Conservation (phyloP, 2,888 invertebrate species). For the Drosophila eohydei region DNA sequence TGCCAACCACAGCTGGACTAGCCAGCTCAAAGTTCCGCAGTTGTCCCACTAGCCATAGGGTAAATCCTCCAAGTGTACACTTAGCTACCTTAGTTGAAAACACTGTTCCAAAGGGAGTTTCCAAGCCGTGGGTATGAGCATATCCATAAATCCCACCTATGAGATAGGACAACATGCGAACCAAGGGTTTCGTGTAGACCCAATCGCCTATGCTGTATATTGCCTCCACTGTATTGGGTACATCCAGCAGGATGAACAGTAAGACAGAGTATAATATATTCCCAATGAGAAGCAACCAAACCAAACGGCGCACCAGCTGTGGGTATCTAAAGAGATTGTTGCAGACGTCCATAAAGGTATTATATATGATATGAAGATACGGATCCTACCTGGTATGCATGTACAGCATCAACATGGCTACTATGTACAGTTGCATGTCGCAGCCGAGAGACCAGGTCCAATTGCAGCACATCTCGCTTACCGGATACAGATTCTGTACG, state of each 20-base stretch:
- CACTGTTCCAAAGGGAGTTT: constrained; percentile 14
- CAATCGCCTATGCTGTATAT: not conserved
- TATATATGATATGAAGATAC: not conserved
- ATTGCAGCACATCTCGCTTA: constrained; percentile 34
- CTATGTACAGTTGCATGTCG: constrained; percentile 55
- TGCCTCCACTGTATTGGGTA: constrained; percentile 12
- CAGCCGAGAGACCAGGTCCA: constrained; percentile 63
- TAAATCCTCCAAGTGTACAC: too few species aligned
- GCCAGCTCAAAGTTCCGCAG: not conserved
- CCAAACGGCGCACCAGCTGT: constrained; percentile 11
- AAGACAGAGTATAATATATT: constrained; percentile 13
- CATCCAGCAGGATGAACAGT: not conserved
- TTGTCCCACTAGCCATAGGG: not conserved
- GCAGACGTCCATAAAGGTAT: not conserved
- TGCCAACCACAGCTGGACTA: not conserved
- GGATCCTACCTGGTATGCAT: constrained; percentile 24
- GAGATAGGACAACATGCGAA: constrained; percentile 37
- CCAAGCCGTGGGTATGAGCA: not conserved
- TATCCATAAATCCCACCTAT: constrained; percentile 50
- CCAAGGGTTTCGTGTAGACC: constrained; percentile 34
- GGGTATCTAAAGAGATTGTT: constrained; percentile 32
- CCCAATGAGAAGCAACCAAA: constrained; percentile 3
- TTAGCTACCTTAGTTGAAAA: constrained; percentile 11
- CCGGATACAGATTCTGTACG: constrained; percentile 44
- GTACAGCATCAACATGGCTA: constrained; percentile 45